These are phyloP conservation scores for Sphenopsis melanotis DNA, from an alignment of 2,797 vertebrate species.

Conservation along the genomic window DNA sequence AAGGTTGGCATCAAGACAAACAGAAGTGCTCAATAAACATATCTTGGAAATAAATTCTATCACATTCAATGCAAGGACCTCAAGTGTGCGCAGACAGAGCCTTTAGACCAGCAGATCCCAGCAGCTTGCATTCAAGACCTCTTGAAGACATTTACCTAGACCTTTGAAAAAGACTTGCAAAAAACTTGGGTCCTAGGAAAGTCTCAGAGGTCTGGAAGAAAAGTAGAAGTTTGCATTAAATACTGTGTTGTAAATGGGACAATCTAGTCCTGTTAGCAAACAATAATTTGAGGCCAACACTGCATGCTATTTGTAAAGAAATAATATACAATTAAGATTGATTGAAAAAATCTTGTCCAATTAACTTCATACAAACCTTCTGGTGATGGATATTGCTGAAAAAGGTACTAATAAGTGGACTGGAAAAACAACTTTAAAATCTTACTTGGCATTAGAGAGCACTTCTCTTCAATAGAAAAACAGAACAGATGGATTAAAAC, in stretches of 20 bases:
- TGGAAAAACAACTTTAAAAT: not conserved
- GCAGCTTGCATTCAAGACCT: not conserved
- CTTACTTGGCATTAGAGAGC: not conserved
- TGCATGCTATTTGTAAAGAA: not conserved
- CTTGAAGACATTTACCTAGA: not conserved
- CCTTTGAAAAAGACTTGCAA: not conserved
- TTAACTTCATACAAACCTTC: not conserved
- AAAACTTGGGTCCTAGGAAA: not conserved
- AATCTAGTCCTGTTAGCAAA: not conserved
- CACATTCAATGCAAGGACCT: not conserved
- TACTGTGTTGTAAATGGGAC: not conserved
- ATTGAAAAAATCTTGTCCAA: not conserved
- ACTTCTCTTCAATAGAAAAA: not conserved
- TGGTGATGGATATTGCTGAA: not conserved
- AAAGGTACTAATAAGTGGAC: not conserved
- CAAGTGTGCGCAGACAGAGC: not conserved
- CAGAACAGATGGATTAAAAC: not conserved
- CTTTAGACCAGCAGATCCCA: not conserved
- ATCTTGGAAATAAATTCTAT: not conserved
- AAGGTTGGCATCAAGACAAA: not conserved
- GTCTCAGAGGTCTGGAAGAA: constrained; percentile 62
- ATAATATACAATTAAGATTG: not conserved
- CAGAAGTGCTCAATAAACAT: not conserved
- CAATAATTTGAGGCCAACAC: not conserved
- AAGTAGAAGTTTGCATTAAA: not conserved